Percentiles rank a stretch among this genome's conserved stretches.
Conservation (phyloP, 2,888 invertebrate species). For the Apodemia hepburni region DNA sequence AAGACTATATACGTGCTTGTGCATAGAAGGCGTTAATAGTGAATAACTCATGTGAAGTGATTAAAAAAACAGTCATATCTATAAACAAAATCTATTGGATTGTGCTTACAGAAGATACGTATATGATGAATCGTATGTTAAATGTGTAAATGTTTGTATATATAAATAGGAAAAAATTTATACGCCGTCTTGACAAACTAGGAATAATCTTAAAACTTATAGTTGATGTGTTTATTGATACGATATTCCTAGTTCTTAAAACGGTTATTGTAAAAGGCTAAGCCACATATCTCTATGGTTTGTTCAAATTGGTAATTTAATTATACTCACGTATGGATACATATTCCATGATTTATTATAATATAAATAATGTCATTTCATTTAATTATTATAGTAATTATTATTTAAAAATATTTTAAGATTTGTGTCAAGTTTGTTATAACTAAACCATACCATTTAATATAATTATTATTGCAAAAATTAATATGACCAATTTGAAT, state of each 20-base stretch:
- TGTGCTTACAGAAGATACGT: background rate
- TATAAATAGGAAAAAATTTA: constrained; percentile 42
- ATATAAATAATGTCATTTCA: too few species aligned
- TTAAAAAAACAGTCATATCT: constrained; percentile 33
- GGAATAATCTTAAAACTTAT: background rate
- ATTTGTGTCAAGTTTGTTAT: too few species aligned
- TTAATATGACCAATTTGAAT: background rate
- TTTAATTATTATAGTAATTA: too few species aligned
- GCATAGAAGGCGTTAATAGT: constrained; percentile 34
- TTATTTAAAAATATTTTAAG: too few species aligned
- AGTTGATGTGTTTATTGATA: background rate
- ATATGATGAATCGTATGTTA: background rate
- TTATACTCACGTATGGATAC: constrained; percentile 26
- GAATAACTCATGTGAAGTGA: constrained; percentile 27
- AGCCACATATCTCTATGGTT: constrained; percentile 73
- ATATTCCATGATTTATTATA: background rate
- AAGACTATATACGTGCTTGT: constrained; percentile 23
- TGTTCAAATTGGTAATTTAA: constrained; percentile 36
- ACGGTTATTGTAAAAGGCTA: constrained; percentile 41
- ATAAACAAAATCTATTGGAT: constrained; percentile 26
- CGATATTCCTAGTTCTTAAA: constrained; percentile 3
- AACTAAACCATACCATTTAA: too few species aligned
- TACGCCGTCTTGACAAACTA: background rate
- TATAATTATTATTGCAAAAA: too few species aligned
- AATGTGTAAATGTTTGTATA: constrained; percentile 58